phyloP scores from a whole-genome alignment of 1,140 invertebrate species.

The Heliothis virescens region DNA sequence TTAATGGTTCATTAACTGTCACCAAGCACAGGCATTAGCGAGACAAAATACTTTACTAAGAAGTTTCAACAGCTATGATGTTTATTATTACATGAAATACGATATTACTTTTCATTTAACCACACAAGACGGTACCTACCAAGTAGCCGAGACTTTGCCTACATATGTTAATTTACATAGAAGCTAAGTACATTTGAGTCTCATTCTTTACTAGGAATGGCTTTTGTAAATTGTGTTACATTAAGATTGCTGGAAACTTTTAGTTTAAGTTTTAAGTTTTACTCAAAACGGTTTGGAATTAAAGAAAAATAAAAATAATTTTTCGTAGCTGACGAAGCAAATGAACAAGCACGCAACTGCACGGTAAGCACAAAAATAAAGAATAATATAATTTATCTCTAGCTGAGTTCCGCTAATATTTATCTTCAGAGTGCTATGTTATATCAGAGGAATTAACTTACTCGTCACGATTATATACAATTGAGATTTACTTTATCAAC shows the following conservation, averaged over 20 bases:
- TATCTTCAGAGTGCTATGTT: not conserved
- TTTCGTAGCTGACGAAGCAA: not conserved
- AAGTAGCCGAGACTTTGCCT: not conserved
- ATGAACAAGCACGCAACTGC: slow-evolving; percentile 22
- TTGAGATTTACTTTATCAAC: slow-evolving; percentile 47
- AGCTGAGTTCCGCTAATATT: not conserved
- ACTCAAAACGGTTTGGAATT: not conserved
- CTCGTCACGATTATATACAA: slow-evolving; percentile 35
- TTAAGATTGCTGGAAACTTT: not conserved
- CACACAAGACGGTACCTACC: slow-evolving; percentile 23
- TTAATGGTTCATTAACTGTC: slow-evolving; percentile 19
- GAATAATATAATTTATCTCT: slow-evolving; percentile 11
- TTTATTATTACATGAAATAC: slow-evolving; percentile 23
- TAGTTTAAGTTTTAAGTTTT: too few relatives aligned
- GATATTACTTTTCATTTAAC: slow-evolving; percentile 29
- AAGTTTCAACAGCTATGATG: not conserved
- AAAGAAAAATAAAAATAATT: not conserved
- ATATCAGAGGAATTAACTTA: not conserved
- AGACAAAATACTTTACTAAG: slow-evolving; percentile 9
- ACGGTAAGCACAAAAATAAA: slow-evolving; percentile 33
- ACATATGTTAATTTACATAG: slow-evolving; percentile 23
- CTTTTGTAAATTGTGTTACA: not conserved
- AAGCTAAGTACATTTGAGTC: not conserved
- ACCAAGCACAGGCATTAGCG: not conserved
- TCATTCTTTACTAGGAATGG: not conserved